A percentile compares a stretch with the other conserved stretches of the same genome.
Conservation (phyloP, 1,140 invertebrate species). For the Centruroides vittatus region DNA sequence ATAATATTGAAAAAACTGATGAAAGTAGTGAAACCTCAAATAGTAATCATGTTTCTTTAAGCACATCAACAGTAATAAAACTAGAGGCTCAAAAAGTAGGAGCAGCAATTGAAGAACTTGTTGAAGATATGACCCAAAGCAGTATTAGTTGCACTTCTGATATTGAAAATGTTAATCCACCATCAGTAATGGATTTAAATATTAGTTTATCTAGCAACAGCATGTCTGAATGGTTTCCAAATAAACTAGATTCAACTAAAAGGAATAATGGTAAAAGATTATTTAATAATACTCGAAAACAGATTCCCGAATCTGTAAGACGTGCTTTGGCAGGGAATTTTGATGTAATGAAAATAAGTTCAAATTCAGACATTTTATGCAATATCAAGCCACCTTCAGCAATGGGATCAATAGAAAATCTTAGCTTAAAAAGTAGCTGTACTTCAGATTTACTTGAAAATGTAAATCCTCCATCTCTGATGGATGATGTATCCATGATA, state of each 20-base stretch:
- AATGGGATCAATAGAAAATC: slow-evolving; percentile 33
- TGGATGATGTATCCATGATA: slow-evolving; percentile 29
- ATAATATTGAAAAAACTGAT: too few relatives aligned
- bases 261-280: background rate
- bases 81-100: too few relatives aligned
- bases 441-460: slow-evolving; percentile 50
- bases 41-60: too few relatives aligned
- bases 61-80: too few relatives aligned
- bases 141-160: slow-evolving; percentile 37
- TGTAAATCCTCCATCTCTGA: slow-evolving; percentile 57
- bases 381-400: background rate
- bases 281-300: background rate
- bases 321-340: too few relatives aligned
- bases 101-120: background rate
- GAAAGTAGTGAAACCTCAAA: too few relatives aligned
- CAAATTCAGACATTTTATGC: background rate
- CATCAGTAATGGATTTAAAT: slow-evolving; percentile 40
- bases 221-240: slow-evolving; percentile 5
- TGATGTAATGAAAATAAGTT: background rate
- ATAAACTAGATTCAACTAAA: background rate
- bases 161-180: slow-evolving; percentile 58
- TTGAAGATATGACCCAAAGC: slow-evolving; percentile 29
- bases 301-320: background rate
- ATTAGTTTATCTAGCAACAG: too few relatives aligned
- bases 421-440: slow-evolving; percentile 38